Conservation (phyloP, 2,888 invertebrate genomes). For the Catotricha subobsoleta region DNA sequence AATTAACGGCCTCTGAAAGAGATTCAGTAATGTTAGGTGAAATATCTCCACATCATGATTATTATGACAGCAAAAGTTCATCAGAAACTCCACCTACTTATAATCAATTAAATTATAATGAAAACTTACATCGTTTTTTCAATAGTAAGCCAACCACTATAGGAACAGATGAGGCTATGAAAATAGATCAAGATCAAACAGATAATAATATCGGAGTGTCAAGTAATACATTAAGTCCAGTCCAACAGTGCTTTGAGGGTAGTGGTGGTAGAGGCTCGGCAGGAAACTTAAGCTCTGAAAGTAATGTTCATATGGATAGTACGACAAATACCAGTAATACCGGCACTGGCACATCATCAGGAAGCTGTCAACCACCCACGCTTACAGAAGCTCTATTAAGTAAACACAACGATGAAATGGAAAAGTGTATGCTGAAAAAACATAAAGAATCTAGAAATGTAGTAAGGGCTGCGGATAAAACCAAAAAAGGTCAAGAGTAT, state of each 20-base stretch:
- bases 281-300: slow-evolving; percentile 39
- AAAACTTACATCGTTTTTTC: slow-evolving; percentile 54
- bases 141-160: slow-evolving; percentile 45
- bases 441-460: slow-evolving; percentile 43
- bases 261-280: slow-evolving; percentile 43
- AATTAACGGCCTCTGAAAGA: slow-evolving; percentile 39
- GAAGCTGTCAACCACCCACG: slow-evolving; percentile 32
- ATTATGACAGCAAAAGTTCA: slow-evolving; percentile 60
- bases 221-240: slow-evolving; percentile 15
- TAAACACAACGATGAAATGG: slow-evolving; percentile 71
- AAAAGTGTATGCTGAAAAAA: slow-evolving; percentile 52
- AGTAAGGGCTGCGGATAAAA: slow-evolving; percentile 30
- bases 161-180: slow-evolving; percentile 20
- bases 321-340: slow-evolving; percentile 32
- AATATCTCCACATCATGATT: slow-evolving; percentile 69
- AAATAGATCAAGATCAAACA: slow-evolving; percentile 22
- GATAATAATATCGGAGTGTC: slow-evolving; percentile 23
- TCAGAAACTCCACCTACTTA: slow-evolving; percentile 67
- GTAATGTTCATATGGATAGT: slow-evolving; percentile 37
- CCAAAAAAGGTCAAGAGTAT: slow-evolving; percentile 24
- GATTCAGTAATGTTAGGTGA: slow-evolving; percentile 70
- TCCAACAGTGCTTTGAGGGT: slow-evolving; percentile 26
- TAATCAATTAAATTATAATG: slow-evolving; percentile 69
- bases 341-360: slow-evolving; percentile 27
- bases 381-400: slow-evolving; percentile 42